These are phyloP conservation scores for Cistogaster globosa DNA, from an alignment of 2,888 invertebrate genomes.

Conservation along the genomic window DNA sequence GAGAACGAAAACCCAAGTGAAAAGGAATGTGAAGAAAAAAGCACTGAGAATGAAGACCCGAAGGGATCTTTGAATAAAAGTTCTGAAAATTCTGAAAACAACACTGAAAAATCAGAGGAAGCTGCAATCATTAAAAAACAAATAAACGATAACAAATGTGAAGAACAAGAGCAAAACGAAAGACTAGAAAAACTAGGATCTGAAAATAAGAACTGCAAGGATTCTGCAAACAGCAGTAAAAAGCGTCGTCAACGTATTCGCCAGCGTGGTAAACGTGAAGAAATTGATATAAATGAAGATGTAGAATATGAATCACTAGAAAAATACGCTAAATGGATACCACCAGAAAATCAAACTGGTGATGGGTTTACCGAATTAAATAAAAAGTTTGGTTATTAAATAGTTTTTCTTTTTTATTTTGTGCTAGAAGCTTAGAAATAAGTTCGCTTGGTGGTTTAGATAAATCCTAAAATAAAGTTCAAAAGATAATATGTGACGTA, in stretches of 20 bases:
- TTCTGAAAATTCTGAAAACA: not conserved
- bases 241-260: slow-evolving; percentile 79
- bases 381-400: slow-evolving; percentile 90
- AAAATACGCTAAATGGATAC: slow-evolving; percentile 91
- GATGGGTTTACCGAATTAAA: slow-evolving; percentile 91
- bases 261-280: slow-evolving; percentile 79
- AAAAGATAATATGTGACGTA: no score
- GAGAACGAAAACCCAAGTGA: slow-evolving; percentile 71
- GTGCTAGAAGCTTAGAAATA: no score
- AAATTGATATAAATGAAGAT: slow-evolving; percentile 81
- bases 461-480: no score
- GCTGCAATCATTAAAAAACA: not conserved
- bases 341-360: slow-evolving; percentile 89
- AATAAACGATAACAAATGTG: not conserved
- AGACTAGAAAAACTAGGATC: not conserved
- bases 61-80: not conserved
- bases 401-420: not conserved
- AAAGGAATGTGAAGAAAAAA: not conserved
- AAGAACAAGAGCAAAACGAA: not conserved
- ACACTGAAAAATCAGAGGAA: not conserved
- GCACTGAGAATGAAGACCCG: not conserved
- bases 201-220: not conserved
- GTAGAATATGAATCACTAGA: slow-evolving; percentile 84
- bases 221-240: slow-evolving; percentile 52
- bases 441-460: no score